phyloP scores from a whole-genome alignment of 2,113 vertebrate species.

The Labrus mixtus region DNA sequence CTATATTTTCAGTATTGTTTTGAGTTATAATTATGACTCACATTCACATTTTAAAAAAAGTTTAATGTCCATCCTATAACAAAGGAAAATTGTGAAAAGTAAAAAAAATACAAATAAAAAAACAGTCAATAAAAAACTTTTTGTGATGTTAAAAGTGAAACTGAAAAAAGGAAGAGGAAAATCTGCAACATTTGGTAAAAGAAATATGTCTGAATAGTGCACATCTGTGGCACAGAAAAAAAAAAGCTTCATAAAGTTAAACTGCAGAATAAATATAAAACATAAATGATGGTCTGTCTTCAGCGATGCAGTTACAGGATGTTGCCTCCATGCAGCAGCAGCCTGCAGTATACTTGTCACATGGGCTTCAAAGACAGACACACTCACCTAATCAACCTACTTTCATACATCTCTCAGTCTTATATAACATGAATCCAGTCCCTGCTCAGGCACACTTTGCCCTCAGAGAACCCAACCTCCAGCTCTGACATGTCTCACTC shows the following conservation, averaged over 20 bases:
- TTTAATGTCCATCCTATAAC: background rate
- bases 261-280: background rate
- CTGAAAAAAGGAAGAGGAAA: too few relatives aligned
- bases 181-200: background rate
- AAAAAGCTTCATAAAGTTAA: background rate
- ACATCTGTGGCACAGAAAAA: background rate
- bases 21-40: background rate
- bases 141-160: too few relatives aligned
- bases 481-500: constrained; percentile 19
- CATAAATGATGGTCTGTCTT: constrained; percentile 4
- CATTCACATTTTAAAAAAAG: background rate
- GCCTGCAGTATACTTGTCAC: constrained; percentile 58
- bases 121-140: too few relatives aligned
- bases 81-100: background rate
- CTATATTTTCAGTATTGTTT: too few relatives aligned
- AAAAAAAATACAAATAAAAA: too few relatives aligned
- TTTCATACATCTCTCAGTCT: constrained; percentile 51
- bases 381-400: constrained; percentile 56
- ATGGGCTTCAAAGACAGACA: constrained; percentile 58
- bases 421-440: constrained; percentile 65
- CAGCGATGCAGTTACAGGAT: background rate
- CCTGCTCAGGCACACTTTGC: constrained; percentile 33
- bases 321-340: background rate
- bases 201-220: background rate
- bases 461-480: constrained; percentile 48